These are phyloP conservation scores for Hylia prasina DNA, from an alignment of 2,113 vertebrate genomes.

Conservation along the genomic window DNA sequence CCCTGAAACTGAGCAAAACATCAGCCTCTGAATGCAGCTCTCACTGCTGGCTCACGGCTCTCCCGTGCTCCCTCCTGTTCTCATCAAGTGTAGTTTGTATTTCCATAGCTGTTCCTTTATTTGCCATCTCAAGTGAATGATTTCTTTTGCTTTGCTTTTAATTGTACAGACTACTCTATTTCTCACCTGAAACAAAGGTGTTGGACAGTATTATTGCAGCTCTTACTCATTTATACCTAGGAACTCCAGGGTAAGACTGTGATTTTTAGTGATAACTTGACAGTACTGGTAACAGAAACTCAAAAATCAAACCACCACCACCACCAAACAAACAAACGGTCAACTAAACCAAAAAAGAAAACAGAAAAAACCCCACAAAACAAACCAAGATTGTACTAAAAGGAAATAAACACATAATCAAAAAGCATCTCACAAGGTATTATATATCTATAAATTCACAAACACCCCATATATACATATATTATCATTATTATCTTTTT, in stretches of 20 bases:
- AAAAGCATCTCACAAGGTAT: background rate
- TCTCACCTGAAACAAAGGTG: background rate
- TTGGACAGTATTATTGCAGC: background rate
- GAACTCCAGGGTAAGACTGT: background rate
- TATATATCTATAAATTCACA: background rate
- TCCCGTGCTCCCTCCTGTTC: background rate
- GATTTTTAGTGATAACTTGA: background rate
- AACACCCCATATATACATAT: too few relatives aligned
- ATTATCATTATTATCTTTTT: background rate
- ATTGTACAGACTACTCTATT: background rate
- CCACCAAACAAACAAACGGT: background rate
- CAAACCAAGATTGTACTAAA: background rate
- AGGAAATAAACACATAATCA: background rate
- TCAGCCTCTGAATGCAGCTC: background rate
- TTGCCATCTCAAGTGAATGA: background rate
- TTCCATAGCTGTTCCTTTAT: background rate
- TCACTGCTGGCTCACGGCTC: background rate
- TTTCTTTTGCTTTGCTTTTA: background rate
- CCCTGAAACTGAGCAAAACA: background rate
- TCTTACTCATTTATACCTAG: background rate
- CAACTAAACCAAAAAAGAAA: background rate
- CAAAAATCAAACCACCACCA: background rate
- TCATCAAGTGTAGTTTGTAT: background rate
- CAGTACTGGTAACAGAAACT: background rate
- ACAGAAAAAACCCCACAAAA: background rate